Percentiles rank a stretch among this genome's conserved stretches.
Conservation (phyloP, 2,797 vertebrate genomes). For the Kryptopterus vitreolus region DNA sequence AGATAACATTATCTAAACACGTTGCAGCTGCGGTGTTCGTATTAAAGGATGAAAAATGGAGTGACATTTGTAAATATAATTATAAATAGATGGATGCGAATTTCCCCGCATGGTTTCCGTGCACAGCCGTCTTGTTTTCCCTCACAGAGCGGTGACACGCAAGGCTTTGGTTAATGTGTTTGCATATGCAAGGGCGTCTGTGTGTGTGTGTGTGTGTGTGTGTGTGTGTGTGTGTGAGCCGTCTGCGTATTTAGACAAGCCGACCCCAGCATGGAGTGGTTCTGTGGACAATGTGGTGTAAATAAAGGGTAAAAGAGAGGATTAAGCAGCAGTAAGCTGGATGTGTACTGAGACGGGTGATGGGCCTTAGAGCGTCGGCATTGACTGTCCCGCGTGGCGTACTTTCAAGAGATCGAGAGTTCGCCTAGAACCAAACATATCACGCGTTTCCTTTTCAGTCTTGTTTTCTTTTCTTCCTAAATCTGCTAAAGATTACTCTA, state of each 20-base stretch:
- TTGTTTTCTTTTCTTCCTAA: not conserved
- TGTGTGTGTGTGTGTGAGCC: not conserved
- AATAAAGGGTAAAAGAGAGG: slow-evolving; percentile 34
- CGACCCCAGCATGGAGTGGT: slow-evolving; percentile 15
- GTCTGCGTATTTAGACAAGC: slow-evolving; percentile 10
- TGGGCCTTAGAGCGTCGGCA: slow-evolving; percentile 26
- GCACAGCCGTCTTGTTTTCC: not conserved
- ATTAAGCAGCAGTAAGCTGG: slow-evolving; percentile 32
- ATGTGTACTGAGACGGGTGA: slow-evolving; percentile 46
- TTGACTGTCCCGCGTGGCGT: slow-evolving; percentile 21
- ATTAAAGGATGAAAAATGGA: too few species aligned
- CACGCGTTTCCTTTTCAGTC: not conserved
- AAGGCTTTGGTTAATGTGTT: slow-evolving; percentile 4
- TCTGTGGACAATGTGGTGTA: slow-evolving; percentile 37
- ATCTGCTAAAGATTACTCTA: slow-evolving; percentile 3
- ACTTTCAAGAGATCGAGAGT: slow-evolving; percentile 25
- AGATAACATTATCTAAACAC: too few species aligned
- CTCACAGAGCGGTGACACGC: not conserved
- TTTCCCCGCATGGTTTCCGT: not conserved
- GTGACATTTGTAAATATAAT: not conserved
- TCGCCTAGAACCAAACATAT: not conserved
- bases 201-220: slow-evolving; percentile 17
- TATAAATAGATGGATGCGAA: not conserved
- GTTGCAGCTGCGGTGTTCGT: too few species aligned
- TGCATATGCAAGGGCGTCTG: slow-evolving; percentile 2